phyloP scores from a whole-genome alignment of 2,113 vertebrate genomes.

The Ictalurus punctatus region DNA sequence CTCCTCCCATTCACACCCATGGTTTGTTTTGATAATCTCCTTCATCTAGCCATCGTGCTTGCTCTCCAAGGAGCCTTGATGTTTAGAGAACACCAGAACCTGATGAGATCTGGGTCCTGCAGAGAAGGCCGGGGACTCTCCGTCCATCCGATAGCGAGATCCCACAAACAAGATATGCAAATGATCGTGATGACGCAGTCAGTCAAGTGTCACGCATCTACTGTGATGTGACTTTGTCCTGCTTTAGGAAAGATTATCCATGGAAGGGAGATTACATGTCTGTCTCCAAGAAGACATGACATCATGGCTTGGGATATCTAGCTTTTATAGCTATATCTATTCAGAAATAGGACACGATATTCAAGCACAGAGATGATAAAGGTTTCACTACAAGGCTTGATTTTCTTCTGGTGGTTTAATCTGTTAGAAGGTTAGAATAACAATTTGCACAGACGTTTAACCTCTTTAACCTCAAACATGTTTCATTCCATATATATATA shows the following conservation, averaged over 20 bases:
- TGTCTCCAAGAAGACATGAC: neutral
- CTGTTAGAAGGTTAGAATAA: neutral
- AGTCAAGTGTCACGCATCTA: slow-evolving; percentile 10
- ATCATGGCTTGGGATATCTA: slow-evolving; percentile 27
- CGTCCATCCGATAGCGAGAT: slow-evolving; percentile 37
- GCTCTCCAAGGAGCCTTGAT: slow-evolving; percentile 38
- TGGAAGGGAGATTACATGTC: neutral
- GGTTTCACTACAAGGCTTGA: neutral
- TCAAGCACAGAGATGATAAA: neutral
- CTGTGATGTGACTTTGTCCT: slow-evolving; percentile 11
- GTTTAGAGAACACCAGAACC: slow-evolving; percentile 55
- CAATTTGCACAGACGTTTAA: neutral
- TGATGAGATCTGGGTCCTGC: slow-evolving; percentile 32
- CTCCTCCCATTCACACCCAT: slow-evolving; percentile 3
- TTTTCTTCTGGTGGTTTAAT: neutral
- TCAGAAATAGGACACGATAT: slow-evolving; percentile 1
- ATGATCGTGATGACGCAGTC: neutral
- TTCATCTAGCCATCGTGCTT: slow-evolving; percentile 24
- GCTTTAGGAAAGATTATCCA: neutral
- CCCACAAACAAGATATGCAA: slow-evolving; percentile 51
- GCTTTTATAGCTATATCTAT: neutral
- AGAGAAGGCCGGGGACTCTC: slow-evolving; percentile 34
- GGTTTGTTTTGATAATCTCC: slow-evolving; percentile 57
- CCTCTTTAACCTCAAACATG: neutral
- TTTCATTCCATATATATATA: neutral